Evolutionary conservation across 2,113 vertebrate genomes (phyloP).

Genomic region (Peromyscus californicus): DNA sequence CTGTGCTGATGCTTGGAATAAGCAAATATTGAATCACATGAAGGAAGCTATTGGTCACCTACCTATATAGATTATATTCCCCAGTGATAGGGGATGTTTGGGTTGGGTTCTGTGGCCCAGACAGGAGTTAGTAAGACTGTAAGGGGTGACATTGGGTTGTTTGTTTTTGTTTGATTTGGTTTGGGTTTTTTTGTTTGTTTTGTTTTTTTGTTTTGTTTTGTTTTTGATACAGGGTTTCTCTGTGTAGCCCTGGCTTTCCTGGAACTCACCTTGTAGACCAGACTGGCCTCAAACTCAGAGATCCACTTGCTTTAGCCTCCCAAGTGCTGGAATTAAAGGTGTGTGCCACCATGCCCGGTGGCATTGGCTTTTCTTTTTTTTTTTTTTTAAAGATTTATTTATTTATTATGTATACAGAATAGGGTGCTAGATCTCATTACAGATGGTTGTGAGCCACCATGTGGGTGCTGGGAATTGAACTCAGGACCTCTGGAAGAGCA

Average conservation of each 20-base stretch:
- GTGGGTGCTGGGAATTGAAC: no score
- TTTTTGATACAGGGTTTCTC: neutral
- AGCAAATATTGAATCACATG: rapidly evolving
- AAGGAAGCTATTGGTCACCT: rapidly evolving
- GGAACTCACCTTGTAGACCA: neutral
- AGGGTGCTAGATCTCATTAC: no score
- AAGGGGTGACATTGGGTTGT: rapidly evolving
- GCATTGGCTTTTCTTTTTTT: neutral
- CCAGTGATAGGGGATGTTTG: rapidly evolving
- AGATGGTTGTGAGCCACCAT: no score
- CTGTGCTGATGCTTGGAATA: neutral
- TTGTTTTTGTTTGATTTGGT: neutral
- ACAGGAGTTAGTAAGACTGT: rapidly evolving
- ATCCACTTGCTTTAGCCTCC: neutral
- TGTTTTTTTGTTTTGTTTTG: neutral
- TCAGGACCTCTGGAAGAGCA: no score
- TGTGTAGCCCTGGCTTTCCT: neutral
- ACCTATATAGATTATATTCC: rapidly evolving
- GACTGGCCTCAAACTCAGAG: neutral
- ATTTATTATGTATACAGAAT: no score
- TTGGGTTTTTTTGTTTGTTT: neutral
- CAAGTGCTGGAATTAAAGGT: neutral
- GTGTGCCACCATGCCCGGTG: neutral
- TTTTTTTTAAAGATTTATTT: no score
- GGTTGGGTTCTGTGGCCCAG: neutral